Evolutionary conservation across 2,797 vertebrate species (phyloP), one percentile per base, ranked within the genome.

Genomic region (Tragelaphus oryx): DNA sequence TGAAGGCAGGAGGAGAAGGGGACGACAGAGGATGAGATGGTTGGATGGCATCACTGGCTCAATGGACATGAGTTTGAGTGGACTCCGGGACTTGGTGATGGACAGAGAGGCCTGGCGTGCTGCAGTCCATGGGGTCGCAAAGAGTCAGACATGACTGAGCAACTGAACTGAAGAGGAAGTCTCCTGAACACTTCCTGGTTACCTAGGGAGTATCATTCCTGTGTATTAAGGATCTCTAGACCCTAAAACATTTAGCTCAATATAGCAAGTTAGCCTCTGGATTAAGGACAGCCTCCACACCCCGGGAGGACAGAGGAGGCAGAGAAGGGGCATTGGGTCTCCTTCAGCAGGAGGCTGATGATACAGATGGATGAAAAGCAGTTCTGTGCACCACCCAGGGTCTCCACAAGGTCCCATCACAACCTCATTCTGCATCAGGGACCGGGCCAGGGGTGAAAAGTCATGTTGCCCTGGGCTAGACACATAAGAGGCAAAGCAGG

Each of bases 171-270:
- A 75, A 65, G n/a, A 88, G 74, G 74, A 93, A 93, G 65, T 83
- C 71, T 93, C 87, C 59, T 50, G 37, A 86, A 50, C 24, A 74
- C 60, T 86, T 96, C 85, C 87, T 83, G 89, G 26, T 50, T 82
- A 9, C 71, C 75, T 44, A 14, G 26, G 46, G 62, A 87, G 44
- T 71, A 75, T 76, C 80, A 92, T 48, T 95, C 62, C 20, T 30
- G 10, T 46, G 22, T 26, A 16, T 48, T 20, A 88, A 68, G n/a
- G 48, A 74, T 68, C 81, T 83, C 60, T 33, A 16, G 24, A 13
- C 41, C 52, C 30, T 87, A 37, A 90, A 88, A 65, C 50, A 75
- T 60, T 52, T 60, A 50, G 50, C 41, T 55, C 48, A 41, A 75
- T 68, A 74, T 28, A 54, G 50, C 33, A 52, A 78, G 28, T 44